phyloP scores from a whole-genome alignment of 1,140 invertebrate species.

The Orius insidiosus region DNA sequence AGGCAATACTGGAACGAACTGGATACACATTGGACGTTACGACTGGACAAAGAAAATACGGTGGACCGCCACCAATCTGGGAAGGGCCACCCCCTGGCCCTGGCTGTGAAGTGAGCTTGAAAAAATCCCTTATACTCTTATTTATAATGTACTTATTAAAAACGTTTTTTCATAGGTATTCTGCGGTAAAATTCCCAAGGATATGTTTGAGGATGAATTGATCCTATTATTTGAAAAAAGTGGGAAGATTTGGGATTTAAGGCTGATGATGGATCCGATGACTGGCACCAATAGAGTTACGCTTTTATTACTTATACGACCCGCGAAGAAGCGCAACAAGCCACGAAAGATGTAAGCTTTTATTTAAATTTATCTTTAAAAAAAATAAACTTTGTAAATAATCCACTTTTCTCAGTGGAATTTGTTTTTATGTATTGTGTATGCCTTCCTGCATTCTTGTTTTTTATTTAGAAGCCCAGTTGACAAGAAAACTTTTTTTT shows the following conservation, averaged over 20 bases:
- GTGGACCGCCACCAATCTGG: constrained; percentile 88
- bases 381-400: not conserved
- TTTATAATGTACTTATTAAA: constrained; percentile 3
- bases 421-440: constrained; percentile 13
- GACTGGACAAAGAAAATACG: constrained; percentile 96
- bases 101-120: constrained; percentile 65
- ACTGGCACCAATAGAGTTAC: constrained; percentile 92
- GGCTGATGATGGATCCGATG: constrained; percentile 99
- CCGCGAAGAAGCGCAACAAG: constrained; percentile 76
- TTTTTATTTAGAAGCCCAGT: constrained; percentile 1
- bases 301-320: constrained; percentile 97
- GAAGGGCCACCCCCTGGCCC: constrained; percentile 74
- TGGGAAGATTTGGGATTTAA: constrained; percentile 93
- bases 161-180: constrained; percentile 50
- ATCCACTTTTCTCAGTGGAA: not conserved
- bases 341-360: constrained; percentile 78
- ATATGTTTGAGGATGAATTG: constrained; percentile 97
- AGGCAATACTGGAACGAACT: constrained; percentile 74
- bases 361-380: too few relatives aligned
- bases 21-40: constrained; percentile 96
- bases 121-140: constrained; percentile 6
- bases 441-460: constrained; percentile 12
- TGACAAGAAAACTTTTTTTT: too few relatives aligned
- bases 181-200: constrained; percentile 97
- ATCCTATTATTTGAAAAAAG: constrained; percentile 96